Conservation (phyloP, 2,113 vertebrate species). For the Noturus placidus region DNA sequence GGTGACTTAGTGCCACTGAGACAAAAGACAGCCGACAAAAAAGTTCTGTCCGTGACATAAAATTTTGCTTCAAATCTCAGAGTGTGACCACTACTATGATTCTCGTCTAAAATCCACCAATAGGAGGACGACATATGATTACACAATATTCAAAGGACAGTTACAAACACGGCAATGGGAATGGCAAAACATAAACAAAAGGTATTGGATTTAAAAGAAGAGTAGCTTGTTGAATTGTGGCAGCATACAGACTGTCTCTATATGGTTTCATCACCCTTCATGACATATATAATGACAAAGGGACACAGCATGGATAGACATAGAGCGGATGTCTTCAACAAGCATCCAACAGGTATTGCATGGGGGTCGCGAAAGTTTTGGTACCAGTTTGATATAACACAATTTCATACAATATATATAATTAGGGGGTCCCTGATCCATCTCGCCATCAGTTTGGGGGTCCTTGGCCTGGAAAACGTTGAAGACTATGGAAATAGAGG, state of each 20-base stretch:
- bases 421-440: too few species aligned
- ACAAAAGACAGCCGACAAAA: not conserved
- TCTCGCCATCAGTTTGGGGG: too few species aligned
- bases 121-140: not conserved
- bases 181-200: not conserved
- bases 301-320: not conserved
- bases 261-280: not conserved
- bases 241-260: not conserved
- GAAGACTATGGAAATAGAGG: too few species aligned
- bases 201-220: not conserved
- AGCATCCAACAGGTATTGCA: too few species aligned
- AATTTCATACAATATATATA: too few species aligned
- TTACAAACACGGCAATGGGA: not conserved
- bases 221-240: too few species aligned
- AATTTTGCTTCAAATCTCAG: not conserved
- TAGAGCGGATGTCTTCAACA: too few species aligned
- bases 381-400: too few species aligned
- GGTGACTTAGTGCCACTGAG: not conserved
- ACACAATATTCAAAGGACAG: not conserved
- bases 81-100: not conserved
- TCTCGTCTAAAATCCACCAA: not conserved
- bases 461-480: too few species aligned
- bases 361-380: too few species aligned
- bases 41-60: not conserved
- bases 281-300: not conserved